These are phyloP conservation scores for cat (Felis catus) DNA, from an alignment of 2,113 vertebrate species.

Conservation along the genomic window DNA sequence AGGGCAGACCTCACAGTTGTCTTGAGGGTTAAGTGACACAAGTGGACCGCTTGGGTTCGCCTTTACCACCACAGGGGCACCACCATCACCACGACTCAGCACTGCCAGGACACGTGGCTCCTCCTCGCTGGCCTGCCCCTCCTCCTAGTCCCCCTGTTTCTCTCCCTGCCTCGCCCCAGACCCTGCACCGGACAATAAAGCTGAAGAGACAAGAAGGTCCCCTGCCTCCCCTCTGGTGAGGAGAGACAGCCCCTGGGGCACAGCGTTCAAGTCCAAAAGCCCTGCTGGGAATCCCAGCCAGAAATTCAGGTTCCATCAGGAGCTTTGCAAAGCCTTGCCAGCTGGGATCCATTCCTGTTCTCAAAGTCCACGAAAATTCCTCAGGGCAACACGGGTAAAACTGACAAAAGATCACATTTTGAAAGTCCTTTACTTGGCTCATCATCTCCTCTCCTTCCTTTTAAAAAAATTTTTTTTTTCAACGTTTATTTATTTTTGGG, in stretches of 20 bases:
- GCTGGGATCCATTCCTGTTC: neutral
- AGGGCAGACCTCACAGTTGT: neutral
- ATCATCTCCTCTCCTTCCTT: neutral
- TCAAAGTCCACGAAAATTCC: neutral
- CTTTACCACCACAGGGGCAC: neutral
- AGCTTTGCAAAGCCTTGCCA: neutral
- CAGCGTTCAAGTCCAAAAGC: neutral
- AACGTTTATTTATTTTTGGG: no score
- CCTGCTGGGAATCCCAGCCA: neutral
- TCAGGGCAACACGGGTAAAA: neutral
- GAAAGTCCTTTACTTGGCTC: neutral
- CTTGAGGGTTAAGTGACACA: neutral
- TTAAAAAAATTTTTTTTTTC: no score
- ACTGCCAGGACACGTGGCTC: neutral
- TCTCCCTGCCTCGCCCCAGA: neutral
- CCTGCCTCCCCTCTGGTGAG: rapidly evolving
- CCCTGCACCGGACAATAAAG: neutral
- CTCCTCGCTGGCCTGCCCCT: no score
- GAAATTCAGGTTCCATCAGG: neutral
- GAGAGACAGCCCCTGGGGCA: neutral
- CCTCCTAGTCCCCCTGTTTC: no score
- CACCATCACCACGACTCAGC: neutral
- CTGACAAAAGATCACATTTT: neutral
- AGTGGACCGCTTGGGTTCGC: neutral
- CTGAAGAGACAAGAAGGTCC: neutral